A percentile compares a stretch with the other conserved stretches of the same genome.
Conservation (phyloP, 2,797 vertebrate genomes). For the Myoxocephalus aenaeus region DNA sequence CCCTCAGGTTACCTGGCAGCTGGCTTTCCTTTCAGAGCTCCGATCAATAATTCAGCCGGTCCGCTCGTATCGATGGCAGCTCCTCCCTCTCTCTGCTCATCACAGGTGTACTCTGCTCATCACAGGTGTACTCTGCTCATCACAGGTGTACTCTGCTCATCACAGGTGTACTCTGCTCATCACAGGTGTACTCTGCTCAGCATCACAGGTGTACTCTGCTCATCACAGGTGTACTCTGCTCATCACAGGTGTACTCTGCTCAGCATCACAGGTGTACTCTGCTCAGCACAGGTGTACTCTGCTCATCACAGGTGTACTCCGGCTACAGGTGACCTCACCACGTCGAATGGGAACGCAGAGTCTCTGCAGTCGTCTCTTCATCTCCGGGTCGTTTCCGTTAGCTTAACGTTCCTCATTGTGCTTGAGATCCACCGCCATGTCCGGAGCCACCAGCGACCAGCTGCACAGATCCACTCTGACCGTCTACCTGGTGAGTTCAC, state of each 20-base stretch:
- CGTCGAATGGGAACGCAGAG: constrained; percentile 47
- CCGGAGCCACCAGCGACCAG: constrained; percentile 82
- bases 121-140: too few species aligned
- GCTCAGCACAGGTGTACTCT: too few species aligned
- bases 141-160: too few species aligned
- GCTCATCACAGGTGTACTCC: too few species aligned
- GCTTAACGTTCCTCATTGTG: constrained; percentile 12
- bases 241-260: too few species aligned
- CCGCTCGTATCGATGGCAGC: constrained; percentile 74
- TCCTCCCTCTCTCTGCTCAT: background rate
- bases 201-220: too few species aligned
- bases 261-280: too few species aligned
- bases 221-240: too few species aligned
- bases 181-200: too few species aligned
- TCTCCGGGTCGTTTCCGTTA: background rate
- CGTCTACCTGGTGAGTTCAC: constrained; percentile 80
- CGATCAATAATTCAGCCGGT: constrained; percentile 85
- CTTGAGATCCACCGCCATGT: constrained; percentile 69
- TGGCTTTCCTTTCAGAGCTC: constrained; percentile 78
- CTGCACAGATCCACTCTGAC: constrained; percentile 83
- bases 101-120: too few species aligned
- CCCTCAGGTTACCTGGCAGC: constrained; percentile 44
- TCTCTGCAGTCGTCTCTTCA: constrained; percentile 1
- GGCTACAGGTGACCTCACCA: constrained; percentile 36
- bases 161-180: too few species aligned